Base-by-base conservation (phyloP, 2,888 invertebrate genomes). In the Ptychoptera contaminata region DNA sequence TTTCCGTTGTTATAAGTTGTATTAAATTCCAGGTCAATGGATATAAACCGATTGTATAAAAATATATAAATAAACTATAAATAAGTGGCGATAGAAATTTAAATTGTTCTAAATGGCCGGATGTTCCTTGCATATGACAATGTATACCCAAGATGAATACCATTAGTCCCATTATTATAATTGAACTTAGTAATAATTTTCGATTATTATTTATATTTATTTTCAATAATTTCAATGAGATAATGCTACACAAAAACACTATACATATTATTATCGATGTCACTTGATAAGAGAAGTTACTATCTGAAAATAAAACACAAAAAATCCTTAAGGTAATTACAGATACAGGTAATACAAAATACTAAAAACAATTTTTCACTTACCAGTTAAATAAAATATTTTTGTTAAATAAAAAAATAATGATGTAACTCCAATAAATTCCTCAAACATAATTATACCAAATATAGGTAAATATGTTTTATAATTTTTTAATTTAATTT, bases 1-100 rank as follows among this genome's bases (percentile, higher is more conserved):
- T 11, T 12, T 12, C 35, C 34, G 34, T 42, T 16, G 42, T 35
- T 42, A 35, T 11, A 2, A 34, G n/a, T 35, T 42, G 42, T 35
- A 47, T 44, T 23, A 48, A 50, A 12, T 48, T 45, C 42, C 47
- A 46, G 2, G 46, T 15, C 2, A 52, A 40, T 2, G 50, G 49
- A 39, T 47, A 42, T 12, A 49, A 39, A 4, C 51, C 50, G 23
- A 49, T 45, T 1, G 46, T 48, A 38, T 49, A 51, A 2, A 49
- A 38, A 14, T 46, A 45, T 11, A 47, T 44, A 44, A 48, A 50
- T 15, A 47, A 16, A 7, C 50, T 44, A n/a, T 46, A 46, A 23
- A 44, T 44, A 16, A 43, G 29, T 16, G 50, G 38, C 29, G 52
- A 48, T 29, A 49, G 39, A 31, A 46, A 40, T 8, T 40, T 42